phyloP scores from a whole-genome alignment of 2,888 invertebrate species.

The Drosophila conformis region DNA sequence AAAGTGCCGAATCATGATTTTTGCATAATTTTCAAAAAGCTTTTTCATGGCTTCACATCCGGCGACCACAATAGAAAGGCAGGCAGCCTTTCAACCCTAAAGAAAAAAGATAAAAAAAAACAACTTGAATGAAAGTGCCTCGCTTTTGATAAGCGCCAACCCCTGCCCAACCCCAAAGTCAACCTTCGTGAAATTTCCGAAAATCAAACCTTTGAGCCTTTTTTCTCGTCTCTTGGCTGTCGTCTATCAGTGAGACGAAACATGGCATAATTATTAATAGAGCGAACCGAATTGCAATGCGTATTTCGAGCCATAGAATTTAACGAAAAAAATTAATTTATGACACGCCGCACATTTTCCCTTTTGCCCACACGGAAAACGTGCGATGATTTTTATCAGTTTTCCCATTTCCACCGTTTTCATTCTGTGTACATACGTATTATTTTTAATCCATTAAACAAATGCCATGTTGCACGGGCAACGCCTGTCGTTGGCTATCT shows the following conservation, averaged over 20 bases:
- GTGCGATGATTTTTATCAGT: conserved; percentile 63
- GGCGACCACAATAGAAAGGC: conserved; percentile 41
- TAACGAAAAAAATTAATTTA: conserved; percentile 71
- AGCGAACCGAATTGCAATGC: conserved; percentile 33
- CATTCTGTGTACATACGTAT: conserved; percentile 54
- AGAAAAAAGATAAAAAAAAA: not conserved
- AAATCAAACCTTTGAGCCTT: conserved; percentile 47
- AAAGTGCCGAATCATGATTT: conserved; percentile 75
- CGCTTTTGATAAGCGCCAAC: conserved; percentile 34
- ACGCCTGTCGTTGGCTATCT: conserved; percentile 46
- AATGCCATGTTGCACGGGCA: conserved; percentile 66
- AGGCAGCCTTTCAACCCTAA: conserved; percentile 49
- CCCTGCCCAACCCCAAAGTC: not conserved
- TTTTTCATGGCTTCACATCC: conserved; percentile 34
- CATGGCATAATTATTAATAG: conserved; percentile 64
- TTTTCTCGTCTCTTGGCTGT: conserved; percentile 2
- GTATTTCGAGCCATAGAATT: conserved; percentile 40
- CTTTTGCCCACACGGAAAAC: conserved; percentile 49
- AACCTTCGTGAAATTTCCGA: conserved; percentile 2
- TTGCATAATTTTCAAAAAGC: conserved; percentile 67
- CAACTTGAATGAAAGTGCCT: conserved; percentile 49
- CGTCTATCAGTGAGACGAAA: conserved; percentile 37
- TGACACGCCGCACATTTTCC: conserved; percentile 73
- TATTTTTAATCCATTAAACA: conserved; percentile 81
- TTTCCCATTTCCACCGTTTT: conserved; percentile 12